Evolutionary conservation across 2,888 invertebrate genomes (phyloP).

Genomic region (Ormyrus rosae): DNA sequence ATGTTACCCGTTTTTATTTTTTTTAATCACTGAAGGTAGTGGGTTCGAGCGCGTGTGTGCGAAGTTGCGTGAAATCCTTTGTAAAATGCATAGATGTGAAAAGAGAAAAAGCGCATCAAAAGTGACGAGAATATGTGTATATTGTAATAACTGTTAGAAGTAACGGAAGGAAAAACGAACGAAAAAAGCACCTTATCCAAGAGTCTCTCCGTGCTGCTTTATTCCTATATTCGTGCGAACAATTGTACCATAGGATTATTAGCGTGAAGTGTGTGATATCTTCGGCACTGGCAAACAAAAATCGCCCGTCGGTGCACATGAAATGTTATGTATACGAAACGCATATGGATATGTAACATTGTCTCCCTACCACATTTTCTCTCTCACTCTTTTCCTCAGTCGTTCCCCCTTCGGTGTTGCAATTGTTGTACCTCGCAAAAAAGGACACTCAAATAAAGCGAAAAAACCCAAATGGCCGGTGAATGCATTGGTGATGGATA

Average conservation of each 20-base stretch:
- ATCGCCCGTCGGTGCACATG: constrained; percentile 3
- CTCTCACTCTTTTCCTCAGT: no score
- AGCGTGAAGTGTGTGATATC: constrained; percentile 24
- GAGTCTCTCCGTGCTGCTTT: constrained; percentile 9
- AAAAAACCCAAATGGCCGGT: constrained; percentile 31
- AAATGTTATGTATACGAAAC: constrained; percentile 32
- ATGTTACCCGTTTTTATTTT: constrained; percentile 10
- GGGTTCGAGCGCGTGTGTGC: constrained; percentile 18
- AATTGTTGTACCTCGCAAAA: constrained; percentile 17
- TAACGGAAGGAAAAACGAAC: constrained; percentile 25
- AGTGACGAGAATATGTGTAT: constrained; percentile 1
- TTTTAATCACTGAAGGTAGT: constrained; percentile 32
- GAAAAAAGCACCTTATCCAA: constrained; percentile 48
- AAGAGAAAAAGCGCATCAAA: constrained; percentile 18
- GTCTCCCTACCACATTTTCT: constrained; percentile 23
- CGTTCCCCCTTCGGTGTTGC: constrained; percentile 19
- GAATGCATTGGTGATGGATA: constrained; percentile 56
- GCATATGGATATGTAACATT: constrained; percentile 47
- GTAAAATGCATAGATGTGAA: constrained; percentile 30
- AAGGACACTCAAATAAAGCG: constrained; percentile 17
- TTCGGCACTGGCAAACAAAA: constrained; percentile 25
- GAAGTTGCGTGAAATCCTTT: constrained; percentile 17
- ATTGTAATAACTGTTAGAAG: constrained; percentile 38
- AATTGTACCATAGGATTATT: constrained; percentile 31
- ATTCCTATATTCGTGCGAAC: constrained; percentile 14